Conservation (phyloP, 2,113 vertebrate species). For the Balaeniceps rex region DNA sequence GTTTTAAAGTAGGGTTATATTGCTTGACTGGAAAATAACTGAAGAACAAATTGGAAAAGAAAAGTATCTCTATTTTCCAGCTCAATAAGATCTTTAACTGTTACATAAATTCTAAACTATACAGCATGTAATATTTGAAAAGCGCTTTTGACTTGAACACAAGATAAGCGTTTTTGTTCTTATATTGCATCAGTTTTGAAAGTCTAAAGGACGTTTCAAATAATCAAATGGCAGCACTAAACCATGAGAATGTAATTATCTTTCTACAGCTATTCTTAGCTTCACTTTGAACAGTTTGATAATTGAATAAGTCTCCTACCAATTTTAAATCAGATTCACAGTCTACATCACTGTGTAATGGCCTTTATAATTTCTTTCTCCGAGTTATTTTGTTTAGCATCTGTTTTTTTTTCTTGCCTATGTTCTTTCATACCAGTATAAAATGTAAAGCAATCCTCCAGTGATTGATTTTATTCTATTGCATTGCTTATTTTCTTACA, state of each 20-base stretch:
- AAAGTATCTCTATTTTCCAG: constrained; percentile 68
- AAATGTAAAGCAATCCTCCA: background rate
- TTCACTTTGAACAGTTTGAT: constrained; percentile 43
- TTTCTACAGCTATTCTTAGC: constrained; percentile 40
- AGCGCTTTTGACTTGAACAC: constrained; percentile 46
- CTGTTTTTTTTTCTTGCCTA: background rate
- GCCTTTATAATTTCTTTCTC: constrained; percentile 2
- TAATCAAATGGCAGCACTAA: constrained; percentile 55
- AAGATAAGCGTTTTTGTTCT: constrained; percentile 42
- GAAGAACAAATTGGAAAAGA: constrained; percentile 53
- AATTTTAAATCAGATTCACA: constrained; percentile 12
- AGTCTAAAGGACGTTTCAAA: constrained; percentile 53
- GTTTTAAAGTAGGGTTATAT: constrained; percentile 30
- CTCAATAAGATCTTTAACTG: constrained; percentile 66
- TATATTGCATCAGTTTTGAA: constrained; percentile 25
- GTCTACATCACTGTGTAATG: background rate
- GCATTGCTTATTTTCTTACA: background rate
- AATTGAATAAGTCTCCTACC: constrained; percentile 54
- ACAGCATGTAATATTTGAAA: constrained; percentile 56
- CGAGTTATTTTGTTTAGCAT: background rate
- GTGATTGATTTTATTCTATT: background rate
- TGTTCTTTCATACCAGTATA: background rate
- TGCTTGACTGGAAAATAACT: constrained; percentile 62
- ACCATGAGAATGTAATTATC: constrained; percentile 54
- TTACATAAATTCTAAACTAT: constrained; percentile 67